Percentiles rank a stretch among this genome's conserved stretches.
Conservation (phyloP, 2,113 vertebrate species). For the Thalassarche chlororhynchos region DNA sequence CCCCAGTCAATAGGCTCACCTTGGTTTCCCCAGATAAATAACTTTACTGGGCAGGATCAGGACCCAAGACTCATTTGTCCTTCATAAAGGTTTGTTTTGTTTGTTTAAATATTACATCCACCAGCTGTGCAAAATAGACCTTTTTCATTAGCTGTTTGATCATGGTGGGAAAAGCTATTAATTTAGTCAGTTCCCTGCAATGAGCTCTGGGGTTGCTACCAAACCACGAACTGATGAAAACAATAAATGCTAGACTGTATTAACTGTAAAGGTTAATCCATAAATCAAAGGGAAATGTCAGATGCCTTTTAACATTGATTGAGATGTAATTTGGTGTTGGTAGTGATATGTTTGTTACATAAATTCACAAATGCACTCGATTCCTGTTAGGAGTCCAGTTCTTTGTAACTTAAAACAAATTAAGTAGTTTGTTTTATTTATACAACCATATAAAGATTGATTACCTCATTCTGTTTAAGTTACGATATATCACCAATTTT, state of each 20-base stretch:
- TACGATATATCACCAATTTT: background rate
- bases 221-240: constrained; percentile 50
- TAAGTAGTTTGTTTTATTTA: constrained; percentile 42
- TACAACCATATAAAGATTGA: constrained; percentile 23
- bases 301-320: constrained; percentile 73
- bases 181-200: constrained; percentile 67
- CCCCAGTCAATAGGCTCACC: background rate
- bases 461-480: background rate
- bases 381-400: constrained; percentile 5
- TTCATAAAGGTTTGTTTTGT: constrained; percentile 26
- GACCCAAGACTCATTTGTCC: constrained; percentile 15
- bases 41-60: background rate
- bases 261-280: constrained; percentile 78
- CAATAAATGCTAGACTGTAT: constrained; percentile 60
- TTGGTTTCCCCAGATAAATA: background rate
- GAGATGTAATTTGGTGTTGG: constrained; percentile 73
- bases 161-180: constrained; percentile 66
- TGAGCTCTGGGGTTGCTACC: constrained; percentile 64
- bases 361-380: constrained; percentile 31
- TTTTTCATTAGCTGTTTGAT: constrained; percentile 63
- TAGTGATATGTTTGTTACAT: constrained; percentile 37
- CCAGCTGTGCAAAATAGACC: constrained; percentile 31
- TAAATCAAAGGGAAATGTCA: constrained; percentile 82
- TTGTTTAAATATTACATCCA: constrained; percentile 63
- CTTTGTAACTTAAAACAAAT: constrained; percentile 59